Conservation (phyloP, 1,140 invertebrate genomes). For the Idris sp. region DNA sequence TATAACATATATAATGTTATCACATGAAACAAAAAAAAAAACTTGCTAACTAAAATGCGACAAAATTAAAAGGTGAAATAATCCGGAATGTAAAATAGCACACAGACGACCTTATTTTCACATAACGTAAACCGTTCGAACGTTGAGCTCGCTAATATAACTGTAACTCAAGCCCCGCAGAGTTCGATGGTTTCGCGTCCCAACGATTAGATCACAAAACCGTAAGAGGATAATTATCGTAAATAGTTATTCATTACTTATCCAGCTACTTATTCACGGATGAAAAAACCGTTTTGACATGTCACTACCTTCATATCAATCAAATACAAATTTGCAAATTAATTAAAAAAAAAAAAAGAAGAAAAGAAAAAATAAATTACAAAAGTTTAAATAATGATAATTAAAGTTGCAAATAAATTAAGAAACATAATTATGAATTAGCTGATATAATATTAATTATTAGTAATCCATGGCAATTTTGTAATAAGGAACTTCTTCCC, state of each 20-base stretch:
- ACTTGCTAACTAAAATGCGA: slow-evolving; percentile 3
- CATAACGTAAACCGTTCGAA: slow-evolving; percentile 67
- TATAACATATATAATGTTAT: no score
- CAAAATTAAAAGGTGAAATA: slow-evolving; percentile 20
- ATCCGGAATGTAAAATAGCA: slow-evolving; percentile 52
- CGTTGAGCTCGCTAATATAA: slow-evolving; percentile 68
- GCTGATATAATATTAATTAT: no score
- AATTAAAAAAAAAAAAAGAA: no score
- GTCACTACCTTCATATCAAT: no score
- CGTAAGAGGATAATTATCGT: slow-evolving; percentile 58
- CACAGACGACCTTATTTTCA: slow-evolving; percentile 57
- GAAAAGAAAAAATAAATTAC: no score
- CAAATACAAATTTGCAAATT: no score
- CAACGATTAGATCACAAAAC: slow-evolving; percentile 55
- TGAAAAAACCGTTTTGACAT: slow-evolving; percentile 42
- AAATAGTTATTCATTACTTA: slow-evolving; percentile 59
- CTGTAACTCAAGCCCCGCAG: slow-evolving; percentile 69
- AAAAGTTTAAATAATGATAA: no score
- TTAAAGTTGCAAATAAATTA: no score
- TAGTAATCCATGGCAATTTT: slow-evolving; percentile 46
- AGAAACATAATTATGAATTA: no score
- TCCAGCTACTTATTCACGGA: slow-evolving; percentile 52
- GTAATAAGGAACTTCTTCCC: slow-evolving; percentile 48
- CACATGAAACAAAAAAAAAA: background rate
- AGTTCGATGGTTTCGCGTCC: slow-evolving; percentile 59